These are phyloP conservation scores for Muricea muricata DNA, from an alignment of 92 coral and sea anemone genomes.

Conservation along the genomic window DNA sequence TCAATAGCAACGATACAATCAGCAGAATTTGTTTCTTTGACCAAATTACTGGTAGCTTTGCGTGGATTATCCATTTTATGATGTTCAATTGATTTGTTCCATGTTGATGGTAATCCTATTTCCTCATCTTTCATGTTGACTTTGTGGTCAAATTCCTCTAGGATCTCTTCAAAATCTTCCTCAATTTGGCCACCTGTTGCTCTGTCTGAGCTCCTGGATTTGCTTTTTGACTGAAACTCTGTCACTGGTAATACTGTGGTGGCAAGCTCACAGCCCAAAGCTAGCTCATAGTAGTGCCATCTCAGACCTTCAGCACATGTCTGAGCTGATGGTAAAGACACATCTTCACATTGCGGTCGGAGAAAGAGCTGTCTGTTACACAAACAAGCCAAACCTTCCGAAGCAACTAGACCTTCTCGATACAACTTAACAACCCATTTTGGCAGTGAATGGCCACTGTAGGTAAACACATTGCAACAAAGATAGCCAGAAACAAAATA, in stretches of 20 bases:
- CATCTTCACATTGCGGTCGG: conserved; percentile 70
- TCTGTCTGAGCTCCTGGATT: background rate
- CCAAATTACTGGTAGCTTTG: background rate
- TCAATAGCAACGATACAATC: background rate
- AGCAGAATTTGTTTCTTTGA: background rate
- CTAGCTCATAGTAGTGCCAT: conserved; percentile 61
- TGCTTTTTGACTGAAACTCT: background rate
- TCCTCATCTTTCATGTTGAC: background rate
- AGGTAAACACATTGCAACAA: conserved; percentile 50
- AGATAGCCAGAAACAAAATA: conserved; percentile 59
- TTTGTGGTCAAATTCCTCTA: background rate
- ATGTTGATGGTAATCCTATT: background rate
- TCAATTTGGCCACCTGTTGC: background rate
- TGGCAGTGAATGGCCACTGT: conserved; percentile 46
- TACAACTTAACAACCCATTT: conserved; percentile 63
- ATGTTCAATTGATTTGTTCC: background rate
- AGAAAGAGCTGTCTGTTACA: conserved; percentile 62
- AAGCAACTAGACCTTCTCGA: conserved; percentile 74
- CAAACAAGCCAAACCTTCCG: conserved; percentile 53
- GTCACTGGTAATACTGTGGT: background rate
- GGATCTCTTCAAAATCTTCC: background rate
- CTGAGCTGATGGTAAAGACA: conserved; percentile 67
- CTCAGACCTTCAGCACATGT: conserved; percentile 66
- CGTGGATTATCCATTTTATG: background rate
- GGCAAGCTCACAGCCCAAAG: conserved; percentile 6